Evolutionary conservation across 2,888 invertebrate genomes (phyloP), one percentile per base, ranked within the genome.

Genomic region (Drosophila pullipes): DNA sequence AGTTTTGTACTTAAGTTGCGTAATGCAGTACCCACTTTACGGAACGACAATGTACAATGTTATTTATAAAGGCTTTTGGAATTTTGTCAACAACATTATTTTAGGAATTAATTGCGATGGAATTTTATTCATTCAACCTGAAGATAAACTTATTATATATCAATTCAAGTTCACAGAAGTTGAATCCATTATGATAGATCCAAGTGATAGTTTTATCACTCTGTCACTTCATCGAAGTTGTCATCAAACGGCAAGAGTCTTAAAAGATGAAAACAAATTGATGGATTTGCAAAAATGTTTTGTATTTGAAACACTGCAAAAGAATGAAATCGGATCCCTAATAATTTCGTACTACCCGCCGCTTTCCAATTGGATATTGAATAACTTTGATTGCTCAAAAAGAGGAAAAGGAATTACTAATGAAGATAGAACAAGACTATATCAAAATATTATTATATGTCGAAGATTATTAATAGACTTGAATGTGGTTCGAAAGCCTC

Each of bases 1-100:
- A 94, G 98, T 98, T 30, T 94, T 98, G 78, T 99, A 99, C 93
- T 94, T 99, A 74, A 97, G 98, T 0, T 98, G 98, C 91, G 98
- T 99, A 7, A 98, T 98, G 97, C 98, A 99, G 93, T 99, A 98
- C 93, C 98, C 98, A 0, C 94, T 99, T 1, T 98, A 97, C 82
- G 98, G 98, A 9, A 97, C 97, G 69, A 97, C 97, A 1, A 95
- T 97, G 91, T 98, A 97, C 94, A 96, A 96, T 16, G 98, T 98
- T 72, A 97, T 97, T 0, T 99, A 98, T 93, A 96, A 98, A 81
- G 98, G 98, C 18, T 98, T 98, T 91, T 98, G 98, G 97, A 97
- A 97, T 7, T 98, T 98, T 91, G 98, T 91, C 18, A 95, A 94
- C 83, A 94, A 94, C 79, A 94, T 96, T 33, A 95, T 98, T 6